Percentiles rank a stretch among this genome's conserved stretches.
Conservation (phyloP, 2,888 invertebrate genomes). For the Eristalis tenax region DNA sequence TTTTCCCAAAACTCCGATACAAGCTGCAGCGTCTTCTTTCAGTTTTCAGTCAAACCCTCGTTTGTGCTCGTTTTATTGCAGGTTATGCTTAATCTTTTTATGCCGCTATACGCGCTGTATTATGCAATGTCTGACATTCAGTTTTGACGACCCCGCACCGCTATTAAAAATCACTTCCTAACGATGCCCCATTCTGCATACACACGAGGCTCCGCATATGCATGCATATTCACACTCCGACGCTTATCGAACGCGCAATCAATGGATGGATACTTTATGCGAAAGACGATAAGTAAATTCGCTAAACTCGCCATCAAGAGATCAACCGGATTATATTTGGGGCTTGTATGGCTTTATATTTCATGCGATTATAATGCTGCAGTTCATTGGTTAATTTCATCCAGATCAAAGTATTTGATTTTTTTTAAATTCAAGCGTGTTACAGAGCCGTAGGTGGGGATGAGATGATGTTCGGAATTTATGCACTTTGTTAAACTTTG, state of each 20-base stretch:
- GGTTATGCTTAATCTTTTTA: not conserved
- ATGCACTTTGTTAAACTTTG: no score
- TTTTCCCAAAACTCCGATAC: not conserved
- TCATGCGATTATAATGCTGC: no score
- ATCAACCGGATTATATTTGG: no score
- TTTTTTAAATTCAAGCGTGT: no score
- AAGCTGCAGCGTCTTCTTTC: not conserved
- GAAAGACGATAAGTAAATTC: no score
- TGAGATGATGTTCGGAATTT: no score
- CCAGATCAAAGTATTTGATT: no score
- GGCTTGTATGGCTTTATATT: no score
- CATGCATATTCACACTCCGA: not conserved
- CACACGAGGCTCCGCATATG: not conserved
- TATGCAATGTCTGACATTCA: not conserved
- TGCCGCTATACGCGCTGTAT: not conserved
- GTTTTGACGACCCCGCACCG: not conserved
- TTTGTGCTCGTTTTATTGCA: not conserved
- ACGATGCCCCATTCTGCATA: not conserved
- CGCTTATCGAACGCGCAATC: not conserved
- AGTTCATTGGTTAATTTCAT: no score
- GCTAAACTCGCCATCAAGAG: no score
- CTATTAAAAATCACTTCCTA: not conserved
- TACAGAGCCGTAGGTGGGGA: no score
- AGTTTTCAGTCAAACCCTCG: not conserved
- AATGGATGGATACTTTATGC: not conserved